These are phyloP conservation scores for Ecliptopera silaceata DNA, from an alignment of 2,888 invertebrate species.

Conservation along the genomic window DNA sequence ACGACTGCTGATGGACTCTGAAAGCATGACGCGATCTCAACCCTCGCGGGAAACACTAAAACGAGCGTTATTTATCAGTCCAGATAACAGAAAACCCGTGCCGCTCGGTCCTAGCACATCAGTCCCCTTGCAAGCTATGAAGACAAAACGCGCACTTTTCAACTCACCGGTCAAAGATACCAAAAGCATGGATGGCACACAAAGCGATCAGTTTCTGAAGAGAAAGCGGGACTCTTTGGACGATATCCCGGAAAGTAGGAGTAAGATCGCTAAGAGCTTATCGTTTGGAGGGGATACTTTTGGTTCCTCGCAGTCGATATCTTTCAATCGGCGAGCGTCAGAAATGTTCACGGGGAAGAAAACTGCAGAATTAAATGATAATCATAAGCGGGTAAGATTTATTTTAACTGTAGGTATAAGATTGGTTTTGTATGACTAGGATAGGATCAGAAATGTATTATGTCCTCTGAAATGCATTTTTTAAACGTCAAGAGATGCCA, in stretches of 20 bases:
- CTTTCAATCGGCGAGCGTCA: slow-evolving; percentile 65
- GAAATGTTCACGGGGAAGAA: slow-evolving; percentile 60
- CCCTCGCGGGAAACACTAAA: slow-evolving; percentile 83
- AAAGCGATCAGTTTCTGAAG: slow-evolving; percentile 65
- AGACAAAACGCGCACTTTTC: slow-evolving; percentile 86
- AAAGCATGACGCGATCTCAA: slow-evolving; percentile 59
- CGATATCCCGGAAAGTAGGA: slow-evolving; percentile 54
- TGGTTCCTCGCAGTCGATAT: slow-evolving; percentile 46
- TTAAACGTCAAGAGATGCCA: too few species aligned
- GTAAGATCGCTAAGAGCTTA: slow-evolving; percentile 82
- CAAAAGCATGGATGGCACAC: slow-evolving; percentile 64
- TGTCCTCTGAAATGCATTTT: too few species aligned
- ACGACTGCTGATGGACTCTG: slow-evolving; percentile 70
- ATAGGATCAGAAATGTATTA: too few species aligned
- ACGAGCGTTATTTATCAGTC: slow-evolving; percentile 89
- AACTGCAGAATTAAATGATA: slow-evolving; percentile 81
- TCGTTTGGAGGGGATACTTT: slow-evolving; percentile 80
- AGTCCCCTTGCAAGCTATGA: slow-evolving; percentile 76
- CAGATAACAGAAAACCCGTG: slow-evolving; percentile 73
- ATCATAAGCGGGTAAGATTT: slow-evolving; percentile 82
- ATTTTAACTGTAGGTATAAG: neutral
- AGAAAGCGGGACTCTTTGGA: slow-evolving; percentile 78
- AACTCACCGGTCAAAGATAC: slow-evolving; percentile 81
- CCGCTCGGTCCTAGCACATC: slow-evolving; percentile 61
- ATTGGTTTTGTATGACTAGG: too few species aligned